Evolutionary conservation across 2,888 invertebrate species (phyloP).

Genomic region (Lutraria lutraria): DNA sequence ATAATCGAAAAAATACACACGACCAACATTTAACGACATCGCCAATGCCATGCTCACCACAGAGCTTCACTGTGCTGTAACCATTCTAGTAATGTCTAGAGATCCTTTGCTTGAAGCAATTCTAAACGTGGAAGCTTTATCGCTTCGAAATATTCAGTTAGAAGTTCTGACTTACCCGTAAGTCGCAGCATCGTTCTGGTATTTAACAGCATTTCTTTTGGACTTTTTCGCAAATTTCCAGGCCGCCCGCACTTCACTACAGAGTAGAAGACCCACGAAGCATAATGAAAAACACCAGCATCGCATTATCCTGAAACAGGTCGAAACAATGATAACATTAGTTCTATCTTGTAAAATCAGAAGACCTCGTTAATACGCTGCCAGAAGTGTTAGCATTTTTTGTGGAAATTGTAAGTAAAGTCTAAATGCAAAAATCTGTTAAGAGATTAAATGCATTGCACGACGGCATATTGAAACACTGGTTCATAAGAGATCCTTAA

Average conservation of each 20-base stretch:
- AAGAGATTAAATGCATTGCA: conserved; percentile 15
- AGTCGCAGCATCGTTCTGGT: conserved; percentile 61
- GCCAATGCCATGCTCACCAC: too few species aligned
- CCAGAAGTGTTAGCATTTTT: background rate
- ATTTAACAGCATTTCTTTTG: conserved; percentile 36
- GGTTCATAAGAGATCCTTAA: conserved; percentile 8
- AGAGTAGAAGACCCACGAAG: conserved; percentile 32
- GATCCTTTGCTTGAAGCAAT: too few species aligned
- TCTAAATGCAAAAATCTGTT: background rate
- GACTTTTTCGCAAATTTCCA: conserved; percentile 59
- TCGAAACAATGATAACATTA: background rate
- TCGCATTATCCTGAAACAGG: conserved; percentile 31
- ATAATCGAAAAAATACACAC: too few species aligned
- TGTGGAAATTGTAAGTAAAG: background rate
- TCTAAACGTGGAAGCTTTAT: too few species aligned
- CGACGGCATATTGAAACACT: background rate
- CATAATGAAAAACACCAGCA: conserved; percentile 27
- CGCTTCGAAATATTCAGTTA: too few species aligned
- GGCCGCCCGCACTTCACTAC: conserved; percentile 45
- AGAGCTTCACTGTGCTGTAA: too few species aligned
- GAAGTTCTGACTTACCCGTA: conserved; percentile 51
- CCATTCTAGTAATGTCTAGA: too few species aligned
- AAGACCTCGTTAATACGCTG: background rate
- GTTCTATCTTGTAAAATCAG: background rate
- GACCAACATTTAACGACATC: too few species aligned